These are phyloP conservation scores for Calliopum simillimum DNA, from an alignment of 2,888 invertebrate genomes.

Conservation along the genomic window DNA sequence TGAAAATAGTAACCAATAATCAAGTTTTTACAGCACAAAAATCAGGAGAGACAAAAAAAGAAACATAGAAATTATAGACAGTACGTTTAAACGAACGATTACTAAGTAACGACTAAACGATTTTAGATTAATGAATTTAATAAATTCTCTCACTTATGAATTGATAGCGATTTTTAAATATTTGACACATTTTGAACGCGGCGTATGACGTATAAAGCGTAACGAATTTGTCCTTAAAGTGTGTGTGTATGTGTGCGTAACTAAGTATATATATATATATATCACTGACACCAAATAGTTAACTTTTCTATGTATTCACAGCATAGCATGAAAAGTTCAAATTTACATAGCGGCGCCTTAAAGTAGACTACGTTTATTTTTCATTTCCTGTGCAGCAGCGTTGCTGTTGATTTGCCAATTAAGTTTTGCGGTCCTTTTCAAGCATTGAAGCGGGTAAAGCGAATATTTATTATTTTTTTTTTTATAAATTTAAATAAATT, in stretches of 20 bases:
- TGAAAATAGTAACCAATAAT: neutral
- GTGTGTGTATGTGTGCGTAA: no score
- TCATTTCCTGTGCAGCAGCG: neutral
- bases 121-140: conserved; percentile 41
- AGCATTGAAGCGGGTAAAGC: no score
- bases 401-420: no score
- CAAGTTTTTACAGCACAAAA: neutral
- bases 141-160: conserved; percentile 49
- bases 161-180: conserved; percentile 35
- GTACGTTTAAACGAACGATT: conserved; percentile 19
- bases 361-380: neutral
- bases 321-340: neutral
- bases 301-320: neutral
- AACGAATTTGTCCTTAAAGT: neutral
- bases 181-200: conserved; percentile 47
- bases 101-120: conserved; percentile 26
- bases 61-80: neutral
- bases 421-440: no score
- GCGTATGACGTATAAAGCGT: neutral
- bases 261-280: no score
- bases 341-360: neutral
- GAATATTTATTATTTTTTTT: no score
- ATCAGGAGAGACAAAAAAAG: neutral
- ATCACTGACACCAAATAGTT: no score
- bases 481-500: no score